Percentiles rank a stretch among this genome's conserved stretches.
Evolutionary conservation across 1,140 invertebrate species (phyloP).

Genomic region (Drosophila watanabei): DNA sequence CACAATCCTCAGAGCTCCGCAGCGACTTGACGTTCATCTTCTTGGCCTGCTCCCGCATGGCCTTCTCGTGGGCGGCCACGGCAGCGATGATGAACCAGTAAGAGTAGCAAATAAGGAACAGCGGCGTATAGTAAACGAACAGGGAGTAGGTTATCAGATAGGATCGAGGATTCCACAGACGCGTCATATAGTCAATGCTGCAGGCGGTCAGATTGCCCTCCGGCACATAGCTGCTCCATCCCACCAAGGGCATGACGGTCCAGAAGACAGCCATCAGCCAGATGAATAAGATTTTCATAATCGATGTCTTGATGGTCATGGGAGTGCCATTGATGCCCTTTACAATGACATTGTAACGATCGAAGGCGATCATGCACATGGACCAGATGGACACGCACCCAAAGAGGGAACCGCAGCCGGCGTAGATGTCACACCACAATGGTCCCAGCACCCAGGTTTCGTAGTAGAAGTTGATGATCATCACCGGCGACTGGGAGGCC

Average conservation of each 20-base stretch:
- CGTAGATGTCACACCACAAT: slow-evolving; percentile 93
- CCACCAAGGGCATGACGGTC: slow-evolving; percentile 90
- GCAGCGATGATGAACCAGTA: slow-evolving; percentile 93
- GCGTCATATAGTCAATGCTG: slow-evolving; percentile 92
- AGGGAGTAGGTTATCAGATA: slow-evolving; percentile 90
- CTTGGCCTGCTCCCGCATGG: slow-evolving; percentile 93
- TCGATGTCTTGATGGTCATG: slow-evolving; percentile 89
- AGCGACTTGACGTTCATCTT: slow-evolving; percentile 94
- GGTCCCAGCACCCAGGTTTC: slow-evolving; percentile 95
- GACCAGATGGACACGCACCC: slow-evolving; percentile 94
- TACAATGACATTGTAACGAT: slow-evolving; percentile 95
- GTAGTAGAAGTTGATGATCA: slow-evolving; percentile 94
- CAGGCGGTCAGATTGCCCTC: slow-evolving; percentile 95
- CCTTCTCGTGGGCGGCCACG: slow-evolving; percentile 92
- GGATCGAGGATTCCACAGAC: slow-evolving; percentile 88
- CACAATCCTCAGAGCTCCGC: slow-evolving; percentile 89
- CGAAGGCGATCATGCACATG: slow-evolving; percentile 94
- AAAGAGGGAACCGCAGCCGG: slow-evolving; percentile 91
- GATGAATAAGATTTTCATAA: slow-evolving; percentile 89
- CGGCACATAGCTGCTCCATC: slow-evolving; percentile 92
- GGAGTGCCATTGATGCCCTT: slow-evolving; percentile 90
- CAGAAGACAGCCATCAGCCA: slow-evolving; percentile 90
- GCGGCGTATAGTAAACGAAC: slow-evolving; percentile 90
- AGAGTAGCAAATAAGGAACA: slow-evolving; percentile 91
- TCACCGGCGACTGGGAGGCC: slow-evolving; percentile 92